phyloP scores from a whole-genome alignment of 1,140 invertebrate species.

The Drosophila pseudoobscura region DNA sequence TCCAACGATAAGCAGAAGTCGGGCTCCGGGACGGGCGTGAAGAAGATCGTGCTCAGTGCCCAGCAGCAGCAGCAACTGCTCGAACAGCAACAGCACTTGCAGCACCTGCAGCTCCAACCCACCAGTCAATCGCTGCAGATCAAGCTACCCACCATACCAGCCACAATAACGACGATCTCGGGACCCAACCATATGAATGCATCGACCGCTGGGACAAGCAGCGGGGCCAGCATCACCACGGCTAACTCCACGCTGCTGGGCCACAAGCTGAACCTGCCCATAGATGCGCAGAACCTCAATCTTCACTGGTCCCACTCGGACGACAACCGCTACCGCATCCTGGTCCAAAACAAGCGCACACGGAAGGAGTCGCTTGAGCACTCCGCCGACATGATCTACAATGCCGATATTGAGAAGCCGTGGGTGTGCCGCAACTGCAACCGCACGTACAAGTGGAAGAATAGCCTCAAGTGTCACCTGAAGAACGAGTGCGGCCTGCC shows the following conservation, averaged over 20 bases:
- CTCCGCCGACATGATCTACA: conserved; percentile 83
- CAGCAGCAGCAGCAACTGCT: conserved; percentile 72
- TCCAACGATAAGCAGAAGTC: conserved; percentile 50
- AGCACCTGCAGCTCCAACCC: conserved; percentile 73
- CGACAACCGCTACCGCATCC: conserved; percentile 79
- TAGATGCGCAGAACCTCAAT: conserved; percentile 61
- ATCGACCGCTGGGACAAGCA: conserved; percentile 46
- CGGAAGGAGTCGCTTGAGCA: conserved; percentile 81
- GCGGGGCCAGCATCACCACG: conserved; percentile 28
- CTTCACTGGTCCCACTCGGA: conserved; percentile 71
- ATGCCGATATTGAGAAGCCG: conserved; percentile 81
- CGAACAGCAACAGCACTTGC: conserved; percentile 77
- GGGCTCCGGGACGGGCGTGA: conserved; percentile 11
- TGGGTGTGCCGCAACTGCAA: conserved; percentile 83
- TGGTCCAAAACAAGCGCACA: conserved; percentile 79
- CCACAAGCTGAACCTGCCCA: conserved; percentile 43
- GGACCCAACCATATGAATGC: conserved; percentile 37
- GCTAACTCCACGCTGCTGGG: conserved; percentile 49
- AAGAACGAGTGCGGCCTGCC: conserved; percentile 84
- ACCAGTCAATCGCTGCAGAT: conserved; percentile 76
- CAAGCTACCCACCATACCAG: conserved; percentile 74
- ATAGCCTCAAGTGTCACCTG: conserved; percentile 83
- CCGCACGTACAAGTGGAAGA: conserved; percentile 82
- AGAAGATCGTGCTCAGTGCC: conserved; percentile 58
- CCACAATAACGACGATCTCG: conserved; percentile 72